Conservation (phyloP, 2,797 vertebrate genomes). For the Scolopax bukidnonensis region DNA sequence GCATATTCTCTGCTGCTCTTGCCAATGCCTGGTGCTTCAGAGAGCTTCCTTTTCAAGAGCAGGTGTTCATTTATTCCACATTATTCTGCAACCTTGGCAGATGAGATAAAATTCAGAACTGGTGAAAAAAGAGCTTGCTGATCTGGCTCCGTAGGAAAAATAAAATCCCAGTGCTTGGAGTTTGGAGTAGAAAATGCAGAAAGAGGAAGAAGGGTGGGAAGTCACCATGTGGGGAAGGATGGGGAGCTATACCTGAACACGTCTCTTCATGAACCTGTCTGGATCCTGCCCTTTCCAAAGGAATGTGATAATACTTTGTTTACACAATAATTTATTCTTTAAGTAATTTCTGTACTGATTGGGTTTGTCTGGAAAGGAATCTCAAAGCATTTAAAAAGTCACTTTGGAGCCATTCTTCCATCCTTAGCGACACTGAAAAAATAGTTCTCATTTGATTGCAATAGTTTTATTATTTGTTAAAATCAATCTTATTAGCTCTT, state of each 20-base stretch:
- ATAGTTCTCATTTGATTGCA: background rate
- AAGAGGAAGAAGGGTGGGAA: background rate
- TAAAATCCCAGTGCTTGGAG: background rate
- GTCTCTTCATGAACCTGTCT: background rate
- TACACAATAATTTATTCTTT: background rate
- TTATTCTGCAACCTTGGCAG: slow-evolving; percentile 51
- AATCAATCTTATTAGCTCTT: background rate
- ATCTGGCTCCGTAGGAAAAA: background rate
- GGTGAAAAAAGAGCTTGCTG: background rate
- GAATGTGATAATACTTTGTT: background rate
- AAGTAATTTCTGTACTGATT: background rate
- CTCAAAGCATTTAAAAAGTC: background rate
- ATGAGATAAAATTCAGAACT: slow-evolving; percentile 27
- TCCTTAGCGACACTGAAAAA: background rate
- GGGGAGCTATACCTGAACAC: background rate
- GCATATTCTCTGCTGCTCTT: background rate
- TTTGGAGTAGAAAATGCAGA: background rate
- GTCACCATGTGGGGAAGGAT: background rate
- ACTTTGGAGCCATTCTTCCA: background rate
- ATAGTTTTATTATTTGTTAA: background rate
- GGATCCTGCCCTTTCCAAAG: background rate
- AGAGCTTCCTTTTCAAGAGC: slow-evolving; percentile 56
- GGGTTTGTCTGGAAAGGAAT: background rate
- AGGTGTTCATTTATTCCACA: slow-evolving; percentile 68
- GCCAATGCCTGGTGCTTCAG: slow-evolving; percentile 48